These are phyloP conservation scores for Temnothorax nylanderi DNA, from an alignment of 1,140 invertebrate species.

Conservation along the genomic window DNA sequence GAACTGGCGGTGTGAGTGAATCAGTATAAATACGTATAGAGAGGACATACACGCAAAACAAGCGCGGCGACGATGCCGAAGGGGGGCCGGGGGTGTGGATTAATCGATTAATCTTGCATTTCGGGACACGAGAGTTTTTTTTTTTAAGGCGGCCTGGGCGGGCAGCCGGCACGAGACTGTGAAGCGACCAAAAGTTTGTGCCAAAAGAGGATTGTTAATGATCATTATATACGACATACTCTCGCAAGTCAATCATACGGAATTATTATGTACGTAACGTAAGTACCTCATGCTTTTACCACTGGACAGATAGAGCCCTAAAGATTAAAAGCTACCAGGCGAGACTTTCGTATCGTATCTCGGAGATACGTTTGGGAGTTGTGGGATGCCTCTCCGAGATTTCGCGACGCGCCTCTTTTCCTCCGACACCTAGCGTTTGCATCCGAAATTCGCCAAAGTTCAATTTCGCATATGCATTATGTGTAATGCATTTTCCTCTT, in stretches of 20 bases:
- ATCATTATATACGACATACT: constrained; percentile 77
- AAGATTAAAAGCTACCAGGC: constrained; percentile 82
- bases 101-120: constrained; percentile 69
- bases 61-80: constrained; percentile 39
- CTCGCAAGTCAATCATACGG: constrained; percentile 82
- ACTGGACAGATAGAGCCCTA: constrained; percentile 84
- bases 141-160: constrained; percentile 14
- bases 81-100: constrained; percentile 29
- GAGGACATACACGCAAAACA: constrained; percentile 53
- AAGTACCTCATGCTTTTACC: constrained; percentile 85
- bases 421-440: not conserved
- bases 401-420: constrained; percentile 38
- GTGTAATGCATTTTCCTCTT: not conserved
- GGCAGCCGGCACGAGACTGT: constrained; percentile 48
- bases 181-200: constrained; percentile 35
- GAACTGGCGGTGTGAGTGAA: constrained; percentile 45
- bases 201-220: constrained; percentile 42
- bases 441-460: not conserved
- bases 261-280: constrained; percentile 82
- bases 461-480: not conserved
- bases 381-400: constrained; percentile 48
- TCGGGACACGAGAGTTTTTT: constrained; percentile 17
- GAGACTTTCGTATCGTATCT: constrained; percentile 67
- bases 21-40: constrained; percentile 58
- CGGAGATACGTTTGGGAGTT: constrained; percentile 24